A percentile compares a stretch with the other conserved stretches of the same genome.
Conservation (phyloP, 1,140 invertebrate species). For the Lepidurus couesii region DNA sequence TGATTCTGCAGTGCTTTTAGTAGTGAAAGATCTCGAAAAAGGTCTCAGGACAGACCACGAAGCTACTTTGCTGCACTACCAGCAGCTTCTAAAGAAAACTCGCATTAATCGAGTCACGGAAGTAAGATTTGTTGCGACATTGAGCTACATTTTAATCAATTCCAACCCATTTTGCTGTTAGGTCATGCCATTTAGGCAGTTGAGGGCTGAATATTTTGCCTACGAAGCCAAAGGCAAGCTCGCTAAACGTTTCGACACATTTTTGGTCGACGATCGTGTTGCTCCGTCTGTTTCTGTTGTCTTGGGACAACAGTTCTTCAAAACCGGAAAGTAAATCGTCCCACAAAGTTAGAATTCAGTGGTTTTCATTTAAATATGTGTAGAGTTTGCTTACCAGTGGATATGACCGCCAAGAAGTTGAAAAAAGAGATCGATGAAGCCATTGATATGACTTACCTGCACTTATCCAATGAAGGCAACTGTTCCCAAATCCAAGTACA, state of each 20-base stretch:
- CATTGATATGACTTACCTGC: slow-evolving; percentile 21
- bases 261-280: slow-evolving; percentile 43
- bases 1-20: slow-evolving; percentile 42
- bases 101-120: slow-evolving; percentile 39
- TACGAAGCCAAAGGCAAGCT: slow-evolving; percentile 45
- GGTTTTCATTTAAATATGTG: slow-evolving; percentile 23
- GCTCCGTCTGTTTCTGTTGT: slow-evolving; percentile 40
- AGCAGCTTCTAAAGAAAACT: slow-evolving; percentile 40
- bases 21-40: slow-evolving; percentile 45
- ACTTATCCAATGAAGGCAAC: slow-evolving; percentile 26
- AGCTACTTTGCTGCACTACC: slow-evolving; percentile 40
- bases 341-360: not conserved
- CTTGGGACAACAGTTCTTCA: slow-evolving; percentile 44
- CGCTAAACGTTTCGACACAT: slow-evolving; percentile 43
- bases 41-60: slow-evolving; percentile 42
- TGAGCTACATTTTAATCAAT: slow-evolving; percentile 23
- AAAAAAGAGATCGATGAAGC: slow-evolving; percentile 23
- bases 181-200: slow-evolving; percentile 43
- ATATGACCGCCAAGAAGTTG: slow-evolving; percentile 26
- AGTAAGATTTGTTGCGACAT: slow-evolving; percentile 27
- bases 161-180: slow-evolving; percentile 34
- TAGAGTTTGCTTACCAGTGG: slow-evolving; percentile 26
- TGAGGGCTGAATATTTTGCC: slow-evolving; percentile 44
- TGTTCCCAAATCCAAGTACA: slow-evolving; percentile 29
- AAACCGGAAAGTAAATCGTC: slow-evolving; percentile 41